Base-by-base conservation (phyloP, 2,797 vertebrate species). In the Carduelis carduelis region DNA sequence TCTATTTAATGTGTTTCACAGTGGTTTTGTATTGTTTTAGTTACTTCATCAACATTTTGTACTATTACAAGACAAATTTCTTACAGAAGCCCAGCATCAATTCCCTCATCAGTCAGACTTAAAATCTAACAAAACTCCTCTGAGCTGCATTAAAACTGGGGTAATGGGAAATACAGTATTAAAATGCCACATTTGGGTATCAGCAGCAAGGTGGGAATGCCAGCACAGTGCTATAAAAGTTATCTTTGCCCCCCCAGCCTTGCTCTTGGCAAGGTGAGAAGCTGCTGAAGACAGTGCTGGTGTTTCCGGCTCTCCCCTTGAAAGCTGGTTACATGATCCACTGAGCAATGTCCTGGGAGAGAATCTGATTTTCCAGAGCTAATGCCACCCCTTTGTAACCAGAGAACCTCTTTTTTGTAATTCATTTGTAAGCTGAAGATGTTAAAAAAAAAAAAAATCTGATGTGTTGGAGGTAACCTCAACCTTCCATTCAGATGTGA, bases 1-100 rank as follows among this genome's bases (percentile, higher is more conserved):
- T 93, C 77, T 23, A 50, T 64, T 90, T 92, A 89, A 90, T 82
- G 60, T 93, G 90, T 77, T 92, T 83, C 41, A 27, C 71, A 56
- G 78, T 64, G 68, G 44, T 20, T 88, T 95, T 77, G 22, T 76
- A 46, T 49, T 87, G 41, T 56, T 92, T 79, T 56, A 60, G 74
- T 89, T 84, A 63, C 44, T 93, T 78, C 80, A 76, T 84, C 93
- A 89, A 49, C 47, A 21, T 30, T 61, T 78, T 79, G 80, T 46
- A 7, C 85, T 68, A 21, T 72, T 88, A 71, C 75, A 70, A 80
- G 49, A 68, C 52, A 56, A 47, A 66, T 89, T 94, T 79, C 93
- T 89, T 79, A 64, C 88, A 89, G 94, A 90, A 97, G 88, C 83
- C 56, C 47, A 20, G n/a, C 44, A 87, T 27, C 70, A 65, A 17